Percentiles rank a stretch among this genome's conserved stretches.
Evolutionary conservation across 2,888 invertebrate species (phyloP).

Genomic region (Meta bourneti): DNA sequence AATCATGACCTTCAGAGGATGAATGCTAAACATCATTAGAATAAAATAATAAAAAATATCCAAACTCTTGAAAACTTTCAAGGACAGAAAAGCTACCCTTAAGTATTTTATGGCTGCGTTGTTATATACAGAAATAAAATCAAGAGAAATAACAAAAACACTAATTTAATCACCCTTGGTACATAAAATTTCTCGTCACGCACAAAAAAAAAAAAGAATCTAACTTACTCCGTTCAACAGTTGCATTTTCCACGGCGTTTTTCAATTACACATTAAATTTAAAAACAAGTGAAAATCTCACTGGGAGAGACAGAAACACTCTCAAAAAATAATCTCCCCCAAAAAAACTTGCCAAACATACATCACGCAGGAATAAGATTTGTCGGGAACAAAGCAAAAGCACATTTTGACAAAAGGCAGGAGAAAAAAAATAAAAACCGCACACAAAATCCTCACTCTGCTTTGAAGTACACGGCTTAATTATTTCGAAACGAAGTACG

Average conservation of each 20-base stretch:
- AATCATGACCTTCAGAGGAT: no score
- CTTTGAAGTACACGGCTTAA: slow-evolving; percentile 22
- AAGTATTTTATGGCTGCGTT: no score
- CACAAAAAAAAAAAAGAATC: background rate
- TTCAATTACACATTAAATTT: background rate
- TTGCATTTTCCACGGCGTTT: background rate
- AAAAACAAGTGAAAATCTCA: background rate
- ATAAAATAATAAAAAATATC: no score
- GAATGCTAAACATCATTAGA: no score
- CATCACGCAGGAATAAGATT: background rate
- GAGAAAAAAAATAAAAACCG: background rate
- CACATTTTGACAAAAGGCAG: background rate
- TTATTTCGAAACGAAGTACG: slow-evolving; percentile 11
- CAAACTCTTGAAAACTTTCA: no score
- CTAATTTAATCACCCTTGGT: no score
- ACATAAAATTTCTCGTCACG: background rate
- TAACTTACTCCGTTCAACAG: background rate
- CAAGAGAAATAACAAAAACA: no score
- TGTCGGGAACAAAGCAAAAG: background rate
- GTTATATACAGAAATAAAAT: no score
- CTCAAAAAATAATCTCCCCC: no score
- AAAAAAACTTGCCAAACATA: no score
- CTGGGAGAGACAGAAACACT: no score
- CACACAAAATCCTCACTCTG: background rate
- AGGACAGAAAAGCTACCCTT: no score